Base-by-base conservation (phyloP, 2,888 invertebrate genomes). In the Nomada fucata region DNA sequence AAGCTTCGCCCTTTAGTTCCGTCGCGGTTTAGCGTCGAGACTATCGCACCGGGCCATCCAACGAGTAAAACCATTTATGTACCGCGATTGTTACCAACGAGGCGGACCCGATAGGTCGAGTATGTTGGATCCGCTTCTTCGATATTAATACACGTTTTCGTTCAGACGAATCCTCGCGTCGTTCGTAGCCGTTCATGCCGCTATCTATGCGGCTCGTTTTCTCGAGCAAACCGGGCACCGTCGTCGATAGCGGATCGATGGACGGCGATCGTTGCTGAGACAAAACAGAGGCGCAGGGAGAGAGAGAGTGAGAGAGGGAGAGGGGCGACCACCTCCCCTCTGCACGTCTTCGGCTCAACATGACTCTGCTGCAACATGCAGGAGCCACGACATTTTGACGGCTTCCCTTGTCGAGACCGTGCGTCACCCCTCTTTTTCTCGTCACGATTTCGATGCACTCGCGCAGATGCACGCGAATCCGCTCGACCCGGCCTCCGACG, bases 401-500 rank as follows among this genome's bases (percentile, higher is more conserved):
- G 88, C 87, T 87, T 87, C 86, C 88, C 91, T 89, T 86, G 87
- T 84, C 76, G 80, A 88, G 87, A 88, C 82, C 84, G 81, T 68
- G 72, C 79, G 74, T 55, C 82, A 47, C 72, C 74, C 79, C 65
- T 64, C 61, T 59, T 87, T 68, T 70, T 70, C 85, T 73, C 83
- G 52, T 47, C 60, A 72, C 77, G 71, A 68, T 72, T 79, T 65
- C 74, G 72, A 76, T 68, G 84, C 84, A 85, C 73, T 80, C 87
- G 86, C 86, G 86, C 86, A 87, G 86, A 85, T 87, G 87, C 87
- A 86, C 78, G 87, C 79, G 87, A 87, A 76, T 80, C 77, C 80
- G 78, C 57, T 81, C 76, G 74, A 50, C 78, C 83, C 82, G 72
- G 60, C 70, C 76, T 78, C 87, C 74, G 77, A 83, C 72, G 83